Percentiles rank a stretch among this genome's conserved stretches.
Evolutionary conservation across 2,888 invertebrate genomes (phyloP).

Genomic region (Megastigmus dorsalis): DNA sequence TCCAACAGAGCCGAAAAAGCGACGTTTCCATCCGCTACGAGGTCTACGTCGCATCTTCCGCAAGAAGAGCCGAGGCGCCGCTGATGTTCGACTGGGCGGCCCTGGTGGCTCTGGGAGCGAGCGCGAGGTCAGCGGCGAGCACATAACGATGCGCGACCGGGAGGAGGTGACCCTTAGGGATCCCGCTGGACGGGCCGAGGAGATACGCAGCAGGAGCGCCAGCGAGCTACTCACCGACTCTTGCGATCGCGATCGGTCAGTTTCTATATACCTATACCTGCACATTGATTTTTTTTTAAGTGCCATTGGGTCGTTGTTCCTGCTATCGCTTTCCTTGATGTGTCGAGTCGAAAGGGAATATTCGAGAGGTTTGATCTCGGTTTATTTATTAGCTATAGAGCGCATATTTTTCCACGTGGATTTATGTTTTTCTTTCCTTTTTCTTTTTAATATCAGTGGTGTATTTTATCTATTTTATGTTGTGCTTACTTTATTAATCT

Average conservation of each 20-base stretch:
- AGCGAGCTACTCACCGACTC: conserved; percentile 80
- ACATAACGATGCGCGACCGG: conserved; percentile 66
- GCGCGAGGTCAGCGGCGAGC: conserved; percentile 28
- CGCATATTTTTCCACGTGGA: no score
- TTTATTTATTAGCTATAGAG: no score
- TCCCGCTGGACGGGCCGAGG: conserved; percentile 73
- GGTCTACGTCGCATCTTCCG: conserved; percentile 84
- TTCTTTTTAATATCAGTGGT: no score
- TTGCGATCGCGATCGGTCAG: conserved; percentile 68
- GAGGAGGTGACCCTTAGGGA: conserved; percentile 76
- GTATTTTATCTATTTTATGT: no score
- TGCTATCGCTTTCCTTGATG: no score
- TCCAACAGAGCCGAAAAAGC: conserved; percentile 77
- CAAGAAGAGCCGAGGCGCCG: conserved; percentile 76
- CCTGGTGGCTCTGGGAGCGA: conserved; percentile 77
- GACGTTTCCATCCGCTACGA: conserved; percentile 80
- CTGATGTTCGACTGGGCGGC: conserved; percentile 75
- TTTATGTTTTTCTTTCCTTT: no score
- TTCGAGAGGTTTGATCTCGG: no score
- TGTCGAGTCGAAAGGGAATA: no score
- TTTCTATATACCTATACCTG: no score
- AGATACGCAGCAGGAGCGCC: conserved; percentile 79
- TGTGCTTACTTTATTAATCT: no score
- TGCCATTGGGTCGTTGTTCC: no score
- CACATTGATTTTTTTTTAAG: no score